Percentiles rank a stretch among this genome's conserved stretches.
Conservation (phyloP, 2,797 vertebrate genomes). For the Lepus townsendii region DNA sequence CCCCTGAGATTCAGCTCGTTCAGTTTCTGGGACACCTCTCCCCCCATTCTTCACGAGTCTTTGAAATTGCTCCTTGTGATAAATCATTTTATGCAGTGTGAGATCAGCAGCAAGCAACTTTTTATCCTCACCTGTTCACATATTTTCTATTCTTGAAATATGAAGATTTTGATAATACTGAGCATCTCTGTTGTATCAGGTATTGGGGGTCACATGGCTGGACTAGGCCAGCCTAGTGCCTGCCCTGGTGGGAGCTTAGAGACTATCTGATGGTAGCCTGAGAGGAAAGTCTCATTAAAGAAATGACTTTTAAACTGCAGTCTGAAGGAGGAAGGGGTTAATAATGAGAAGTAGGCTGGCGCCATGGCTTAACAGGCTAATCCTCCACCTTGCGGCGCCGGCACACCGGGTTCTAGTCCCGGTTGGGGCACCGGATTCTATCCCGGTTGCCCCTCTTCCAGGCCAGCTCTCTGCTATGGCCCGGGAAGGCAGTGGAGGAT, state of each 20-base stretch:
- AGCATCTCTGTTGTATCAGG: background rate
- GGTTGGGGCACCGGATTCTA: too few relatives aligned
- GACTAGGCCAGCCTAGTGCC: background rate
- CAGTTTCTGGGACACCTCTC: background rate
- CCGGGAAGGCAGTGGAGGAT: too few relatives aligned
- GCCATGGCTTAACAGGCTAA: too few relatives aligned
- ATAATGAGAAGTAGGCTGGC: background rate
- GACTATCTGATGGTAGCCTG: background rate
- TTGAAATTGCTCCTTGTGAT: background rate
- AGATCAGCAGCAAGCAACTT: background rate
- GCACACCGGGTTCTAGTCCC: too few relatives aligned
- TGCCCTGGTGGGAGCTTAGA: background rate
- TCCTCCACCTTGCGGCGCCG: too few relatives aligned
- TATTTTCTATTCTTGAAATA: background rate
- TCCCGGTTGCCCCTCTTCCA: too few relatives aligned
- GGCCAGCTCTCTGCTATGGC: too few relatives aligned
- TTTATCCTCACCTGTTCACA: background rate
- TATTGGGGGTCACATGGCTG: background rate
- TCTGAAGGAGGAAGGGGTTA: background rate
- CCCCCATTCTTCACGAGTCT: background rate
- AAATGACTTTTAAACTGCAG: slow-evolving; percentile 20
- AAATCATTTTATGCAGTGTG: background rate
- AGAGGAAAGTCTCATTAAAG: background rate
- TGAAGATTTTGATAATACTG: background rate
- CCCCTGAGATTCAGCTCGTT: background rate